Base-by-base conservation (phyloP, 1,140 invertebrate genomes). In the Stenopsyche tienmushanensis region DNA sequence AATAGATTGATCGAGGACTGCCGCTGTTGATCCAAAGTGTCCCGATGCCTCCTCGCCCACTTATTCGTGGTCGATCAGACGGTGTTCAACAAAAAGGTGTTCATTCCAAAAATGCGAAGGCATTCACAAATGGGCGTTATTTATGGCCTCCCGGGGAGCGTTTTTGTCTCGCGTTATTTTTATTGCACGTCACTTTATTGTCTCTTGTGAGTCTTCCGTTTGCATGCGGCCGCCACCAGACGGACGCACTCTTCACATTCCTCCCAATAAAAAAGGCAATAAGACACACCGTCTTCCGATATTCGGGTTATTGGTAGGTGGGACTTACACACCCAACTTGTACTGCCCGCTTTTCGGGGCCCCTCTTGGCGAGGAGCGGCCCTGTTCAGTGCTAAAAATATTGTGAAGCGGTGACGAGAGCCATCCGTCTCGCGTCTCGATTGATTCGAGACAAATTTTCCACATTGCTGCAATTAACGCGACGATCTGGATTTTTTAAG, bases 181-280 rank as follows among this genome's bases (percentile, higher is more conserved):
- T 65, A 57, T 57, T 55, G 63, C 53, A 8, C 49, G 25, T 21
- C 49, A 54, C 44, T 45, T 65, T 64, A 59, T 64, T 53, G 52
- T 64, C 34, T 29, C 49, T n/a, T n/a, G n/a, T n/a, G n/a, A n/a
- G n/a, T n/a, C n/a, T 25, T 45, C 24, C 26, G 25, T 17, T 39
- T 55, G 21, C 24, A 52, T 52, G 15, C n/a, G n/a, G 49, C 13
- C 49, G 49, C 49, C 49, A 13, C 52, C 8, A 50, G 21, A 50
- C 47, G 47, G 47, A 18, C 15, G 47, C 21, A 55, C 29, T 55
- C 52, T 20, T 34, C 29, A 13, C 29, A 34, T 34, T 34, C 29
- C 29, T 5, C 13, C 29, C 5, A 5, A 34, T 34, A 34, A 34
- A 34, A n/a, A 34, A 34, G 29, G 29, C 29, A 34, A 34, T 34